A percentile compares a stretch with the other conserved stretches of the same genome.
Conservation (phyloP, 1,140 invertebrate genomes). For the Procambarus virginalis region DNA sequence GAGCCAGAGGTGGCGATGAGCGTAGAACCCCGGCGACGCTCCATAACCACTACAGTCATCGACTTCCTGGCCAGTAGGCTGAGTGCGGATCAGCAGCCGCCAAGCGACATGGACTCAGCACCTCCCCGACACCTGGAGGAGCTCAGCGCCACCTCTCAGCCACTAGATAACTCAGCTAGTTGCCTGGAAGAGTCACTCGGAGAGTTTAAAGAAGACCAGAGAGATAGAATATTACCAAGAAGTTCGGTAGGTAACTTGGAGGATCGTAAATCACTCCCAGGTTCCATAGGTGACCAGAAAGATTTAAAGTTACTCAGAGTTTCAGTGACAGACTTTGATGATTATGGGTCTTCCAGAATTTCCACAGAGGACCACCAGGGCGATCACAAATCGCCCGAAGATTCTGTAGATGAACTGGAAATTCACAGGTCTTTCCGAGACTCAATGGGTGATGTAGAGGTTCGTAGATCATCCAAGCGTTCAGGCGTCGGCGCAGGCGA, state of each 20-base stretch:
- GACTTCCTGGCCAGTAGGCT: neutral
- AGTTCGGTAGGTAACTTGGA: constrained; percentile 9
- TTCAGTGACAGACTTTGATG: neutral
- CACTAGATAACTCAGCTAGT: neutral
- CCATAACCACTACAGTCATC: neutral
- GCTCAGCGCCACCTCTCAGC: neutral
- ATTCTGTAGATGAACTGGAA: neutral
- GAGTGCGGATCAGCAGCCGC: neutral
- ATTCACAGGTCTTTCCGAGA: neutral
- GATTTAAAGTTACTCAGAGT: neutral
- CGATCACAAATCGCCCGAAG: neutral
- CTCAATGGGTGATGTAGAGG: neutral
- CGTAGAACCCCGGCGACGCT: neutral
- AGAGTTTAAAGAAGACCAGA: neutral
- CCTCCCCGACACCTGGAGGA: neutral
- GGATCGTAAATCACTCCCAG: neutral
- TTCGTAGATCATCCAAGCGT: neutral
- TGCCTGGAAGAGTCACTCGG: neutral
- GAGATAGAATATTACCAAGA: neutral
- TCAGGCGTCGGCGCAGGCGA: neutral
- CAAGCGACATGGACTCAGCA: neutral
- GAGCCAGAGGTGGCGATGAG: neutral
- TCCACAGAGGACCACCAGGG: too few relatives aligned
- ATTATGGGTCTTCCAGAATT: neutral
- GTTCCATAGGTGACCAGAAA: neutral